A percentile compares a stretch with the other conserved stretches of the same genome.
Conservation (phyloP, 2,113 vertebrate genomes). For the Noctilio leporinus region DNA sequence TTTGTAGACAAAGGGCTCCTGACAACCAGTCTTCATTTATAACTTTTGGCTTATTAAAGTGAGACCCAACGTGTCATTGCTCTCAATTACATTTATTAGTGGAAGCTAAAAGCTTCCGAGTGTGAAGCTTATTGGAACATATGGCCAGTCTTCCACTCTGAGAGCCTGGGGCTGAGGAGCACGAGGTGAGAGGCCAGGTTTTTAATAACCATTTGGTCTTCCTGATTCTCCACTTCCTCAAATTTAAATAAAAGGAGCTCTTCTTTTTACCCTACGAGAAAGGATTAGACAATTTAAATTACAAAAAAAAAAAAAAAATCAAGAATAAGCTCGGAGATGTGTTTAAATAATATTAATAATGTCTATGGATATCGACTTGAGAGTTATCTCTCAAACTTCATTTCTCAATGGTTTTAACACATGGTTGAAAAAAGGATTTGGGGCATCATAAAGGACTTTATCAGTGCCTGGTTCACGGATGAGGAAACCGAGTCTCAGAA, state of each 20-base stretch:
- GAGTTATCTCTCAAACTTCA: background rate
- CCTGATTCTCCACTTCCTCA: background rate
- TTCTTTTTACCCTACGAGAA: background rate
- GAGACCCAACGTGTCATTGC: conserved; percentile 45
- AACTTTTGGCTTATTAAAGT: conserved; percentile 49
- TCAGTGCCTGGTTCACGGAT: background rate
- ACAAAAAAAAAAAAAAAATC: background rate
- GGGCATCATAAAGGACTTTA: background rate
- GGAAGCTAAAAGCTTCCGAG: conserved; percentile 11
- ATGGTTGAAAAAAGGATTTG: background rate
- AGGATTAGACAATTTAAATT: background rate
- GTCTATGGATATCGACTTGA: background rate
- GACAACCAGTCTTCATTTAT: conserved; percentile 24
- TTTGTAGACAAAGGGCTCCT: background rate
- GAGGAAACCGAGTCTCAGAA: background rate
- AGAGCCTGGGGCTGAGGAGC: background rate
- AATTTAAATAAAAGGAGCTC: background rate
- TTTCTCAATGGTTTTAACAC: background rate
- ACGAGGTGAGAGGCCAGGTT: background rate
- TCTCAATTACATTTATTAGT: conserved; percentile 52
- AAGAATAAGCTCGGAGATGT: background rate
- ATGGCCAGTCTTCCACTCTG: background rate
- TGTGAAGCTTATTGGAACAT: conserved; percentile 42
- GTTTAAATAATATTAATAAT: background rate
- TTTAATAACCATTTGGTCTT: conserved; percentile 3